These are phyloP conservation scores for Apodemia duryi DNA, from an alignment of 2,888 invertebrate species.

Conservation along the genomic window DNA sequence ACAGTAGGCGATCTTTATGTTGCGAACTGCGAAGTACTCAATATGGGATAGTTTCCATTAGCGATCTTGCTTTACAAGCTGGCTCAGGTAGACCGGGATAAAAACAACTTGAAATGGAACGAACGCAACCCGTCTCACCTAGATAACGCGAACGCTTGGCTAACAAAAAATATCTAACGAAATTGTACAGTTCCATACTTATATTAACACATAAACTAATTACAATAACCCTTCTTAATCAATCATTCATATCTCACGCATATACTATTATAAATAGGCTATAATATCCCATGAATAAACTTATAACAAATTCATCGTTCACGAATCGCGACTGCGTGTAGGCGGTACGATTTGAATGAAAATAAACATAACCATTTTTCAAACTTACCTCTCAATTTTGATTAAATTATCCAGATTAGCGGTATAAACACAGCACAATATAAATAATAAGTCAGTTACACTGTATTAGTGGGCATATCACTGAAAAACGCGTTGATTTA, in stretches of 20 bases:
- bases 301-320: conserved; percentile 75
- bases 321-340: conserved; percentile 76
- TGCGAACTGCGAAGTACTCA: conserved; percentile 13
- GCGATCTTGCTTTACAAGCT: conserved; percentile 15
- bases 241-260: conserved; percentile 67
- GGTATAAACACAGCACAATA: conserved; percentile 57
- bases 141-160: conserved; percentile 54
- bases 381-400: conserved; percentile 72
- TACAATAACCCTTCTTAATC: conserved; percentile 44
- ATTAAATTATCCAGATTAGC: conserved; percentile 74
- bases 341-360: conserved; percentile 70
- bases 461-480: conserved; percentile 62
- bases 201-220: conserved; percentile 4
- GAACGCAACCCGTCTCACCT: conserved; percentile 63
- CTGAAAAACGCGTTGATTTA: conserved; percentile 41
- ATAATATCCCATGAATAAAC: conserved; percentile 70
- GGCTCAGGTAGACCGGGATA: conserved; percentile 71
- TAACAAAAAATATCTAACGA: conserved; percentile 41
- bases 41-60: conserved; percentile 39
- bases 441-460: conserved; percentile 52
- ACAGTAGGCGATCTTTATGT: conserved; percentile 14
- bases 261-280: conserved; percentile 68
- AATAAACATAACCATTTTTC: conserved; percentile 56
- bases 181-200: not conserved
- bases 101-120: conserved; percentile 74